A percentile compares a stretch with the other conserved stretches of the same genome.
Conservation (phyloP, 2,888 invertebrate species). For the Brachyptera risi region DNA sequence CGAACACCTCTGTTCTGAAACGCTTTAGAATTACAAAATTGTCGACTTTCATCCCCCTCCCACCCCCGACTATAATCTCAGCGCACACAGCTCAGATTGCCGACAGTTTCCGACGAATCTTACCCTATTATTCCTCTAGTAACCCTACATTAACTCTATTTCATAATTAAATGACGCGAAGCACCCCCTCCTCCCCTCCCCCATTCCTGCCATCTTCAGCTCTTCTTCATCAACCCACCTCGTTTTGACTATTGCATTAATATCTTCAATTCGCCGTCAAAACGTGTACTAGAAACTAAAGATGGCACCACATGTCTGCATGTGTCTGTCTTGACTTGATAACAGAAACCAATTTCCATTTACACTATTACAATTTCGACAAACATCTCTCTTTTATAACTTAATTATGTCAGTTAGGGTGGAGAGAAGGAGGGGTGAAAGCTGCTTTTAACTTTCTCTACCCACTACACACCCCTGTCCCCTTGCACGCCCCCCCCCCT, state of each 20-base stretch:
- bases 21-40: no score
- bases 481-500: no score
- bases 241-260: neutral
- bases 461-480: no score
- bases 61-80: no score
- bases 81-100: neutral
- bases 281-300: neutral
- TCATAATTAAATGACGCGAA: neutral
- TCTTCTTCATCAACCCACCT: neutral
- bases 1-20: no score
- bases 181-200: no score
- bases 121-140: neutral
- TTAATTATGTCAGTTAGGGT: neutral
- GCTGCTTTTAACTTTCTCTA: no score
- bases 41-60: no score
- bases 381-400: neutral
- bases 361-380: neutral
- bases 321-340: neutral
- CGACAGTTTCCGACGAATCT: neutral
- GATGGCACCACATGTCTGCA: neutral
- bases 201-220: no score
- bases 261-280: no score
- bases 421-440: neutral
- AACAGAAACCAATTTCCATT: constrained; percentile 9
- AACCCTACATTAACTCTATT: neutral